These are phyloP conservation scores for Pelagia noctiluca DNA, from an alignment of 30 jellyfish, hydroid and myxozoan genomes.

Conservation along the genomic window DNA sequence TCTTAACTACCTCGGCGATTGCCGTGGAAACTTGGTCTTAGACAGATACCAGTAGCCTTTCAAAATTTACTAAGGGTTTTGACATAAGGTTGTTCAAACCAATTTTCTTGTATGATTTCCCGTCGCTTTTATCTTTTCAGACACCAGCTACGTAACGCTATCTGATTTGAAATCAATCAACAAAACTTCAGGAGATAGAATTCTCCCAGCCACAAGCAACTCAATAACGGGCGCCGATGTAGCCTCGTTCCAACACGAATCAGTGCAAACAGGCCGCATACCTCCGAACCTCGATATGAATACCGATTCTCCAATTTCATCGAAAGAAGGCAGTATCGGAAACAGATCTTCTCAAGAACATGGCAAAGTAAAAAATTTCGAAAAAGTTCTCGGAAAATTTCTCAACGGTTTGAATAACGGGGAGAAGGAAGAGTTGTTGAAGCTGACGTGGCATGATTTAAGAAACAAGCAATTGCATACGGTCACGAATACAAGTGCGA, in stretches of 20 bases:
- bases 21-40: too few relatives aligned
- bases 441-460: conserved; percentile 72
- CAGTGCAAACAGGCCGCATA: neutral
- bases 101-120: too few relatives aligned
- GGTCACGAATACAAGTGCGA: neutral
- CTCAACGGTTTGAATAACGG: conserved; percentile 23
- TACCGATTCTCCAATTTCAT: neutral
- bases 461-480: conserved; percentile 11
- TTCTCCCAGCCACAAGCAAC: neutral
- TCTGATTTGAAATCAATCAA: neutral
- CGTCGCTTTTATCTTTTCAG: conserved; percentile 1
- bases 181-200: neutral
- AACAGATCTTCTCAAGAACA: neutral
- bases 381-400: conserved; percentile 7
- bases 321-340: neutral
- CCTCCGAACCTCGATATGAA: neutral
- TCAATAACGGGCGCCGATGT: too few relatives aligned
- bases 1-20: too few relatives aligned
- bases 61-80: too few relatives aligned
- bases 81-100: too few relatives aligned
- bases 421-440: conserved; percentile 37
- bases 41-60: too few relatives aligned
- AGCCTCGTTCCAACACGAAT: too few relatives aligned
- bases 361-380: conserved; percentile 32
- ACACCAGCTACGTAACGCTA: neutral